Percentiles rank a stretch among this genome's conserved stretches.
Evolutionary conservation across 2,888 invertebrate species (phyloP).

Genomic region (Formica aserva): DNA sequence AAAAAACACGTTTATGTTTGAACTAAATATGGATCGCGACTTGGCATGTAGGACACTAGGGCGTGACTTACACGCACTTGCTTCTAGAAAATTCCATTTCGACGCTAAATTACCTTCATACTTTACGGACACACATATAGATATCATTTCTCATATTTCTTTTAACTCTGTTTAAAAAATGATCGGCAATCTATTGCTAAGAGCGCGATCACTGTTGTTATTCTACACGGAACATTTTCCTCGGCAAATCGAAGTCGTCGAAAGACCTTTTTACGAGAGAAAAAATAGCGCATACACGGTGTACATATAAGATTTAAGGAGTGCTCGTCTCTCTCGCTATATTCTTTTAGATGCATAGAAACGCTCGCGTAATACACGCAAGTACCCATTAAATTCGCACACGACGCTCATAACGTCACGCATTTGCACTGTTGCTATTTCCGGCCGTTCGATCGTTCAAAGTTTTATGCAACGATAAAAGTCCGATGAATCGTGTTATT

Average conservation of each 20-base stretch:
- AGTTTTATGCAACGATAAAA: constrained; percentile 27
- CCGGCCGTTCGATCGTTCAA: neutral
- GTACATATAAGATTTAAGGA: neutral
- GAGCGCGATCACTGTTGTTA: neutral
- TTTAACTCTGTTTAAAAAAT: neutral
- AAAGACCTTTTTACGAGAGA: neutral
- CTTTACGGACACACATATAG: neutral
- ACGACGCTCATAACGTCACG: neutral
- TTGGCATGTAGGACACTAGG: constrained; percentile 33
- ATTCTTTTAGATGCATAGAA: constrained; percentile 16
- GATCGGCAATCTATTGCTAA: neutral
- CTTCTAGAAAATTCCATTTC: constrained; percentile 16
- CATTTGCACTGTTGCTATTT: neutral
- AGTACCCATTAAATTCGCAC: constrained; percentile 31
- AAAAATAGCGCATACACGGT: neutral
- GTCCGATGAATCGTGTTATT: neutral
- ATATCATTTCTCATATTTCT: neutral
- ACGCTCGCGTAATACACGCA: constrained; percentile 1
- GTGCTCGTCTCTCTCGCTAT: neutral
- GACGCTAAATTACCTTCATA: constrained; percentile 6
- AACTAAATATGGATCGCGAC: constrained; percentile 41
- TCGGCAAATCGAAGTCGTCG: neutral
- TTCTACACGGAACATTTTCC: neutral
- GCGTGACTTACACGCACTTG: constrained; percentile 3
- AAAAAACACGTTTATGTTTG: constrained; percentile 44